Conservation (phyloP, 2,888 invertebrate species). For the Theretra japonica region DNA sequence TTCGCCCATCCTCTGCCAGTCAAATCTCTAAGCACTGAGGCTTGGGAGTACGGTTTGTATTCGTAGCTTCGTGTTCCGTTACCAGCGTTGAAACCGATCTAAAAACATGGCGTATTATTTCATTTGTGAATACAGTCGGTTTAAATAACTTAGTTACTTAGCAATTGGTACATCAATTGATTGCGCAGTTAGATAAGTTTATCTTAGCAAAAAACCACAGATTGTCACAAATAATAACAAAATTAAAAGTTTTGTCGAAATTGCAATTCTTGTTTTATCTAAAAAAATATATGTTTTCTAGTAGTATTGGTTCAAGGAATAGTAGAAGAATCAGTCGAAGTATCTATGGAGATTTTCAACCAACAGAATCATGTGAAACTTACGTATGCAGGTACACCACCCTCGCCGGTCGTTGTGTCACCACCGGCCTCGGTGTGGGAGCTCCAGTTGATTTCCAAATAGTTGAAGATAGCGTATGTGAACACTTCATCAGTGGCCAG, state of each 20-base stretch:
- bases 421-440: slow-evolving; percentile 96
- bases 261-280: too few relatives aligned
- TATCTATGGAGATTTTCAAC: too few relatives aligned
- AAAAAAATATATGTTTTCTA: too few relatives aligned
- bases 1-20: slow-evolving; percentile 94
- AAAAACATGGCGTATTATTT: slow-evolving; percentile 38
- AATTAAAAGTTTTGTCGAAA: too few relatives aligned
- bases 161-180: too few relatives aligned
- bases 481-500: slow-evolving; percentile 96
- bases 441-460: slow-evolving; percentile 95
- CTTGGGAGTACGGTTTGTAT: slow-evolving; percentile 95
- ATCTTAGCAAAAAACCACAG: neutral
- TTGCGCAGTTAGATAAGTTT: neutral
- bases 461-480: slow-evolving; percentile 98
- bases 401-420: slow-evolving; percentile 93
- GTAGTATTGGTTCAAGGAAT: too few relatives aligned
- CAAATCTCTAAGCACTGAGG: slow-evolving; percentile 92
- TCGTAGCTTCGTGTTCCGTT: slow-evolving; percentile 96
- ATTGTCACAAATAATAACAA: too few relatives aligned
- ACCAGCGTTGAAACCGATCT: slow-evolving; percentile 98
- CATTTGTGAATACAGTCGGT: too few relatives aligned
- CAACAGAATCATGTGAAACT: slow-evolving; percentile 61
- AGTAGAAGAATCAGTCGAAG: too few relatives aligned
- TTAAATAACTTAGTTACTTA: too few relatives aligned
- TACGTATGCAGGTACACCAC: slow-evolving; percentile 94